Percentiles rank a stretch among this genome's conserved stretches.
These are phyloP conservation scores for Myripristis jacobus DNA, from an alignment of 2,797 vertebrate species.

Conservation along the genomic window DNA sequence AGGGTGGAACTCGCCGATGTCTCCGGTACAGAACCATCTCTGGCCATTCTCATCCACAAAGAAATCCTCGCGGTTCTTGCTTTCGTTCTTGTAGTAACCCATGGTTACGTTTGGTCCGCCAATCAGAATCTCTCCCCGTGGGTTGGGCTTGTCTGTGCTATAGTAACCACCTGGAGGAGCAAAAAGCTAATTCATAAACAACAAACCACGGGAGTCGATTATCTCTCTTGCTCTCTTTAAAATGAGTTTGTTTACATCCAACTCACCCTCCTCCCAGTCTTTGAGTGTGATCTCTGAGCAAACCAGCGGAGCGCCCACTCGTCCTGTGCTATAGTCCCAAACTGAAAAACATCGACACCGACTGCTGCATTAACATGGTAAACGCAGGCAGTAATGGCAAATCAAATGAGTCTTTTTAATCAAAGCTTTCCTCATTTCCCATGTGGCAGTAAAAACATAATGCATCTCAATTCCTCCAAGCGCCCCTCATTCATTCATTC, in stretches of 20 bases:
- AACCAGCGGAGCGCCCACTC: conserved; percentile 94
- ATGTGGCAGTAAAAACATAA: background rate
- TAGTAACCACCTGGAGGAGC: conserved; percentile 89
- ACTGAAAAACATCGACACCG: conserved; percentile 80
- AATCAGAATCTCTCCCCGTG: conserved; percentile 94
- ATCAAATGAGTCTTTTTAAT: background rate
- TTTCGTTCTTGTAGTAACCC: conserved; percentile 95
- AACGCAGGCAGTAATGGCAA: background rate
- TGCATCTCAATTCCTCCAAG: too few relatives aligned
- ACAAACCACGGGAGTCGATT: accelerated
- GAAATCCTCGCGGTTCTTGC: conserved; percentile 89
- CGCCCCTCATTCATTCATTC: background rate
- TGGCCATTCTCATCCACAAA: conserved; percentile 90
- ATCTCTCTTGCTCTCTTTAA: background rate
- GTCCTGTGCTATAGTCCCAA: conserved; percentile 95
- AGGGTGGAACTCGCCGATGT: conserved; percentile 92
- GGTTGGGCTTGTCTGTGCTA: conserved; percentile 93
- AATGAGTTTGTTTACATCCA: background rate
- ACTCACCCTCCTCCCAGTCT: conserved; percentile 97
- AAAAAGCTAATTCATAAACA: conserved; percentile 6
- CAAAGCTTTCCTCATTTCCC: conserved; percentile 4
- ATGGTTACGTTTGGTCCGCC: conserved; percentile 95
- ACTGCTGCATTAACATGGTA: background rate
- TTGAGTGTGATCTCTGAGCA: conserved; percentile 94
- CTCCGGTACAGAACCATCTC: conserved; percentile 96